These are phyloP conservation scores for Menidia beryllina DNA, from an alignment of 2,113 vertebrate species.

Conservation along the genomic window DNA sequence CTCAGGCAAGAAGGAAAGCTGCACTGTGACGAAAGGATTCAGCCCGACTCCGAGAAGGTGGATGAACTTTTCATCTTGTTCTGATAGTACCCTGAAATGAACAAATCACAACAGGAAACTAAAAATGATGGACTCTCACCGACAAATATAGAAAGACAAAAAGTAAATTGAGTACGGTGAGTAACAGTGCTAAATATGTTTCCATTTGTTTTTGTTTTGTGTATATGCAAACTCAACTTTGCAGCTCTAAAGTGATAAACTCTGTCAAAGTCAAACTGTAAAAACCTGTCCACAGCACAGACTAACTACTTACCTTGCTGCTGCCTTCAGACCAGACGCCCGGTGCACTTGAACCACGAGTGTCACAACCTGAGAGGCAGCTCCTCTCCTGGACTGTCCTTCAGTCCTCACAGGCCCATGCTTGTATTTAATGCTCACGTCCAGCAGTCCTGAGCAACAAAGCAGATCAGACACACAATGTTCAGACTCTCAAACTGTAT, in stretches of 20 bases:
- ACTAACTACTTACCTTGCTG: slow-evolving; percentile 84
- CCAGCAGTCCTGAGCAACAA: slow-evolving; percentile 84
- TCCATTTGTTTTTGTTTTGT: no score
- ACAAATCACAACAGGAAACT: neutral
- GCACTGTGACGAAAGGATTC: slow-evolving; percentile 85
- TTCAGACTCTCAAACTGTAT: neutral
- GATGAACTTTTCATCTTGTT: slow-evolving; percentile 80
- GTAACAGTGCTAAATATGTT: no score
- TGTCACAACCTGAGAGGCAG: slow-evolving; percentile 80
- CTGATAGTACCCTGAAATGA: slow-evolving; percentile 82
- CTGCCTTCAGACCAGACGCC: slow-evolving; percentile 92
- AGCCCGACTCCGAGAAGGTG: slow-evolving; percentile 85
- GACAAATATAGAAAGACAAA: no score
- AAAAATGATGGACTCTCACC: neutral
- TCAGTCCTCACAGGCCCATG: slow-evolving; percentile 69
- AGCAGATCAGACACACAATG: neutral
- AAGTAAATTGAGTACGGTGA: no score
- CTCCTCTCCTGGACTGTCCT: slow-evolving; percentile 52
- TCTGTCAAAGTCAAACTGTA: no score
- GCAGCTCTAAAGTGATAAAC: no score
- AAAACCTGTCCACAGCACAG: neutral
- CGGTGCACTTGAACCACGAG: slow-evolving; percentile 88
- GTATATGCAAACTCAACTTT: no score
- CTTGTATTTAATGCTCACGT: slow-evolving; percentile 89
- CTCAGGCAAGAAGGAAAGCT: slow-evolving; percentile 87